Evolutionary conservation across 2,113 vertebrate genomes (phyloP).

Genomic region (Corythornis vintsioides): DNA sequence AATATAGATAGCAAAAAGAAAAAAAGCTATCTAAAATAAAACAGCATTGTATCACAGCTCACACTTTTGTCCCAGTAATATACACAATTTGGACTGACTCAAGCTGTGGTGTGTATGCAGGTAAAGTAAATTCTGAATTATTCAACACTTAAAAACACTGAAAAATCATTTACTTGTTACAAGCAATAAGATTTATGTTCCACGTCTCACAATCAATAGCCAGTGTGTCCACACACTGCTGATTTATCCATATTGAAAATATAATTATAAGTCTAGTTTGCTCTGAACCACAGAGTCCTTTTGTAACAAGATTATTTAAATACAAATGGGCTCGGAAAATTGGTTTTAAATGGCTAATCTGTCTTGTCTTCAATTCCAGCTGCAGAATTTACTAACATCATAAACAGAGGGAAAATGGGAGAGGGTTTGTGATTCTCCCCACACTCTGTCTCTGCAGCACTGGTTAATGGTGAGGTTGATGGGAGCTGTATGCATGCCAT

Average conservation of each 20-base stretch:
- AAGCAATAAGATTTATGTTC: constrained; percentile 39
- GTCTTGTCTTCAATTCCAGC: constrained; percentile 62
- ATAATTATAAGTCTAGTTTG: constrained; percentile 61
- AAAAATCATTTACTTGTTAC: constrained; percentile 60
- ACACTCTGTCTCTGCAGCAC: background rate
- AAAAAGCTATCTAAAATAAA: constrained; percentile 35
- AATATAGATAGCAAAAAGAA: background rate
- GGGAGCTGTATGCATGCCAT: background rate
- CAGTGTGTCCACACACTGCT: constrained; percentile 30
- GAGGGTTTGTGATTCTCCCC: constrained; percentile 27
- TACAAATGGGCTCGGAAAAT: constrained; percentile 68
- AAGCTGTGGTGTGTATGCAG: background rate
- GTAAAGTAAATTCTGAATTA: constrained; percentile 67
- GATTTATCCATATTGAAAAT: constrained; percentile 65
- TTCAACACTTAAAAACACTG: constrained; percentile 61
- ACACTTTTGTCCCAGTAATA: background rate
- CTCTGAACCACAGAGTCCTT: constrained; percentile 46
- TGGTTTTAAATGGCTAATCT: constrained; percentile 73
- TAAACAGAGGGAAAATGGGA: constrained; percentile 63
- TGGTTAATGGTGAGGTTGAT: constrained; percentile 40
- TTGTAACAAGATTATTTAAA: constrained; percentile 73
- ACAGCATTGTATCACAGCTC: background rate
- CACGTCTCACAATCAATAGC: constrained; percentile 48
- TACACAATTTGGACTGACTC: constrained; percentile 14
- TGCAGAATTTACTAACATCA: constrained; percentile 68